phyloP scores from a whole-genome alignment of 1,140 invertebrate genomes.

The Dysdera silvatica region DNA sequence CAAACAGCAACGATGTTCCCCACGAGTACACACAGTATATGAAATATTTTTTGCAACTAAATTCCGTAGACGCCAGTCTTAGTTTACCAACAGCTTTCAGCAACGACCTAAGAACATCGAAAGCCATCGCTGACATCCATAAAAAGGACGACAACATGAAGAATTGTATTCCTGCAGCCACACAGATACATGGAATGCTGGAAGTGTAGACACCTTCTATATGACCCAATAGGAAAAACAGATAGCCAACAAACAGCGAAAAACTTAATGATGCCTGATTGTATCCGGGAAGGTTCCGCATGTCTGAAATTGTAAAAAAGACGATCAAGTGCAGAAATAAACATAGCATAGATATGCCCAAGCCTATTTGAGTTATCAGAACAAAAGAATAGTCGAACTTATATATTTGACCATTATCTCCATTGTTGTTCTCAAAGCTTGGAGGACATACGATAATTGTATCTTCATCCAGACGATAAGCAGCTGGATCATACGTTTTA shows the following conservation, averaged over 20 bases:
- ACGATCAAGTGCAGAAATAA: constrained; percentile 47
- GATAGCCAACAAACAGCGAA: constrained; percentile 44
- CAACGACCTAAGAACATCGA: constrained; percentile 86
- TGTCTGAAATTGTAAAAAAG: constrained; percentile 45
- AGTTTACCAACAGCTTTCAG: constrained; percentile 47
- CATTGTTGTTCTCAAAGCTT: no score
- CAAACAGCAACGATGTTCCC: constrained; percentile 48
- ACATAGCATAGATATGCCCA: constrained; percentile 48
- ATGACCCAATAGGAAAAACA: constrained; percentile 45
- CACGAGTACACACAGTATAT: constrained; percentile 51
- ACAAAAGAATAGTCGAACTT: no score
- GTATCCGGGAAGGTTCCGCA: no score
- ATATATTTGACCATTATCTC: no score
- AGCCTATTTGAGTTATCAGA: constrained; percentile 44
- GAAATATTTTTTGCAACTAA: constrained; percentile 44
- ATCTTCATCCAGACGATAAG: neutral
- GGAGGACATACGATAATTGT: neutral
- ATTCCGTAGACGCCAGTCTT: constrained; percentile 41
- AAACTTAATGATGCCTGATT: constrained; percentile 47
- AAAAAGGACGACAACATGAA: constrained; percentile 89
- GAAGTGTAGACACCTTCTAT: neutral
- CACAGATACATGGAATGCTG: constrained; percentile 41
- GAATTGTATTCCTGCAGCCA: constrained; percentile 80
- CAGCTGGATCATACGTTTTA: neutral
- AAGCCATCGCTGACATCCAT: constrained; percentile 93